These are phyloP conservation scores for Carposina sasakii DNA, from an alignment of 1,140 invertebrate genomes.

Conservation along the genomic window DNA sequence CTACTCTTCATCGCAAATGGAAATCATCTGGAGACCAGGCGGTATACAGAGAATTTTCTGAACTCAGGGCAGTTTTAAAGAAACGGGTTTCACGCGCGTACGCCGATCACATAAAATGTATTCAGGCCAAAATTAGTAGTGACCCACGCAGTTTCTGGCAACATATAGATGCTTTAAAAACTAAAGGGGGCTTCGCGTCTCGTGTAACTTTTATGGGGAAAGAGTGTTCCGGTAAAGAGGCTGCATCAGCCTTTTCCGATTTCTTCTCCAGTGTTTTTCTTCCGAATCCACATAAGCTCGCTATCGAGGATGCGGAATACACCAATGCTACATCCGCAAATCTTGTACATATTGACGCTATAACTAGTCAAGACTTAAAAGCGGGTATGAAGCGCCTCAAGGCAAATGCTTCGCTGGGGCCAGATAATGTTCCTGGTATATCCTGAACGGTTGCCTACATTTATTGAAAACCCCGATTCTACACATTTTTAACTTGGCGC, in stretches of 20 bases:
- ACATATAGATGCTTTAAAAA: background rate
- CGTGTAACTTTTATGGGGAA: background rate
- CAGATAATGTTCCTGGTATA: conserved; percentile 2
- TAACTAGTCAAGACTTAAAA: background rate
- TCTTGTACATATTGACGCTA: background rate
- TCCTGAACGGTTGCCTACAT: conserved; percentile 1
- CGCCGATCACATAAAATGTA: background rate
- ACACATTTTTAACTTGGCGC: conserved; percentile 2
- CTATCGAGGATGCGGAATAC: background rate
- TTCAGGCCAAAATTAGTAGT: background rate
- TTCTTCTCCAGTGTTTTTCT: conserved; percentile 5
- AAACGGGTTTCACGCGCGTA: background rate
- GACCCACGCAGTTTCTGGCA: background rate
- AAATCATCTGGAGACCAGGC: background rate
- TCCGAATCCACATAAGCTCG: background rate
- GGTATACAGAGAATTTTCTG: background rate
- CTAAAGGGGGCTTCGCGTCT: conserved; percentile 2
- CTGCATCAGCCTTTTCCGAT: background rate
- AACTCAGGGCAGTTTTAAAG: conserved; percentile 2
- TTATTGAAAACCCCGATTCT: background rate
- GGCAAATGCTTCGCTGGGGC: background rate
- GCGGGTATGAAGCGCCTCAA: background rate
- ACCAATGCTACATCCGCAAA: background rate
- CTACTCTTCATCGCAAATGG: conserved; percentile 1
- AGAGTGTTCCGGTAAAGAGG: background rate